Conservation (phyloP, 2,113 vertebrate genomes). For the Isichthys henryi region DNA sequence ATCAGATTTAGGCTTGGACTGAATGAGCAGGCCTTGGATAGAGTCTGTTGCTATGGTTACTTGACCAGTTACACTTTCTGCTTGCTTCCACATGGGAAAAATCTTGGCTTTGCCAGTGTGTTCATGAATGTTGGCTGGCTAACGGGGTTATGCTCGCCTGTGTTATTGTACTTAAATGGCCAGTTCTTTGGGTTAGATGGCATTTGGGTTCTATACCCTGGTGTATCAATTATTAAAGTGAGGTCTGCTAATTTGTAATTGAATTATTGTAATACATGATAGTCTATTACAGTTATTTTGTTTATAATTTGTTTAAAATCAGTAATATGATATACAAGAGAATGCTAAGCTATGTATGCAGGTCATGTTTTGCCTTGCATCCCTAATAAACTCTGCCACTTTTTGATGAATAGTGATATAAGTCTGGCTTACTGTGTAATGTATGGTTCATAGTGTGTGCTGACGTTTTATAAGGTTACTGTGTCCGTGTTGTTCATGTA, state of each 20-base stretch:
- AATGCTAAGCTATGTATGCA: background rate
- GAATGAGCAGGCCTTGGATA: background rate
- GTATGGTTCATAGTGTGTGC: background rate
- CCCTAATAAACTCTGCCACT: background rate
- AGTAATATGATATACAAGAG: background rate
- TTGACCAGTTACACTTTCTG: background rate
- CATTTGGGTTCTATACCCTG: background rate
- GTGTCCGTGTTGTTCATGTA: background rate
- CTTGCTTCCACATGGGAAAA: conserved; percentile 3
- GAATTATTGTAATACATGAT: background rate
- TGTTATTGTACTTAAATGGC: background rate
- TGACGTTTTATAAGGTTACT: background rate
- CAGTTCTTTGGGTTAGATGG: background rate
- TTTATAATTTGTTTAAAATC: background rate
- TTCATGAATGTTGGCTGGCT: background rate
- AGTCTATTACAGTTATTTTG: background rate
- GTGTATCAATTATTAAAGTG: background rate
- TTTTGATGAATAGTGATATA: background rate
- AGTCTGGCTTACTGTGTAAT: background rate
- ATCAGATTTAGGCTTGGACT: background rate
- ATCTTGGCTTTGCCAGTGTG: background rate
- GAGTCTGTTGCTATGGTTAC: conserved; percentile 7
- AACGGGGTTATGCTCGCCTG: background rate
- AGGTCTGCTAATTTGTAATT: background rate
- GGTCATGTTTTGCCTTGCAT: background rate